Evolutionary conservation across 1,140 invertebrate genomes (phyloP).

Genomic region (Temnothorax nylanderi): DNA sequence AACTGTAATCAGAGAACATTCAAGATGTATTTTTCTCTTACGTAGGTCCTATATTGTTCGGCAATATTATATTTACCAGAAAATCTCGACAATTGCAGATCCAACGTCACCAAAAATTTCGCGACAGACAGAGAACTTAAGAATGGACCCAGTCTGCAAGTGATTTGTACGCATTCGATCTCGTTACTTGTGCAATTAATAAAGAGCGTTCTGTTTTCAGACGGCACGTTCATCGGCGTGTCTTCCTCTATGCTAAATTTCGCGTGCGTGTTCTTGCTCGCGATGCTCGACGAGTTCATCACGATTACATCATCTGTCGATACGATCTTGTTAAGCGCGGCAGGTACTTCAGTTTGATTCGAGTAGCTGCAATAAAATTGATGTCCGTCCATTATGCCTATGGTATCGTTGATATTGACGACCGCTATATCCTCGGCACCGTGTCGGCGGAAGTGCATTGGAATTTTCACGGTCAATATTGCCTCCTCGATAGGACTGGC

Average conservation of each 20-base stretch:
- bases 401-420: slow-evolving; percentile 73
- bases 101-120: slow-evolving; percentile 72
- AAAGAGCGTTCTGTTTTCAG: slow-evolving; percentile 75
- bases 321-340: background rate
- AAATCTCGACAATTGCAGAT: slow-evolving; percentile 72
- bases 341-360: slow-evolving; percentile 16
- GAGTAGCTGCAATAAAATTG: slow-evolving; percentile 72
- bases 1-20: slow-evolving; percentile 67
- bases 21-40: background rate
- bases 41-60: background rate
- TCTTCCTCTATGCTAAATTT: slow-evolving; percentile 55
- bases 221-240: slow-evolving; percentile 51
- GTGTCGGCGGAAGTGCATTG: slow-evolving; percentile 67
- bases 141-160: slow-evolving; percentile 75
- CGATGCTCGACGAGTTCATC: background rate
- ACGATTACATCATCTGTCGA: slow-evolving; percentile 8
- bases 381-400: slow-evolving; percentile 71
- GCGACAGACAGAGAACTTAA: slow-evolving; percentile 66
- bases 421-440: slow-evolving; percentile 70
- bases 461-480: slow-evolving; percentile 75
- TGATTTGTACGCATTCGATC: slow-evolving; percentile 72
- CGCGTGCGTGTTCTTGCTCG: slow-evolving; percentile 36
- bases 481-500: slow-evolving; percentile 80
- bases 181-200: slow-evolving; percentile 76
- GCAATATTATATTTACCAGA: slow-evolving; percentile 63